Base-by-base conservation (phyloP, 1,140 invertebrate species). In the Zaprionus africanus region DNA sequence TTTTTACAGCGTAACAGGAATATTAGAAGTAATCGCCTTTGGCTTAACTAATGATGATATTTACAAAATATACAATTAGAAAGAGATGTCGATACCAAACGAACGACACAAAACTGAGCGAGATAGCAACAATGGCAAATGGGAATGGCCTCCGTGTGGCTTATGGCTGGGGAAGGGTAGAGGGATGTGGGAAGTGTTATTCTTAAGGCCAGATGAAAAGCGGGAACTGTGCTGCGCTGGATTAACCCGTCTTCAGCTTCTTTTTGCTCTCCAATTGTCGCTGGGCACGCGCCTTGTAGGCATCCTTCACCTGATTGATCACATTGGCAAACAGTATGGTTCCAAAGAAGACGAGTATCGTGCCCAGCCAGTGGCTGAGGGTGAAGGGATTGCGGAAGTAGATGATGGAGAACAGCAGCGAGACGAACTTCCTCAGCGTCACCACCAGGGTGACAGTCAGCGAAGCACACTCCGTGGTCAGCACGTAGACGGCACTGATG, bases 381-480 rank as follows among this genome's bases (percentile, higher is more conserved):
- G 98, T 99, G 91, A 99, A 99, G 3, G 96, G 96, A 94, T 99
- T 99, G 73, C 96, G 94, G 92, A 99, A 99, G 92, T 99, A 99
- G 41, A 98, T 86, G 82, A 99, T 99, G 2, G 99, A 99, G 91
- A 99, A 97, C 17, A 99, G 93, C 49, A 99, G 93, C 11, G 98
- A 99, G 6, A 98, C 94, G 92, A 99, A 99, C 93, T 99, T 99
- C 36, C 99, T 94, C 53, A 99, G 93, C 0, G 99, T 99, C 15
- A 99, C 96, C 4, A 99, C 97, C 63, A 99, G 93, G 0, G 98
- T 99, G 0, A 99, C 98, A 0, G 98, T 98, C 12, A 99, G 92
- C 0, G 98, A 99, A 5, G 97, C 95, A 91, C 98, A 99, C 92
- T 99, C 97, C 0, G 98, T 97, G 2, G 98, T 99, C 83, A 99